Evolutionary conservation across 2,797 vertebrate genomes (phyloP).

Genomic region (Podarcis lilfordi): DNA sequence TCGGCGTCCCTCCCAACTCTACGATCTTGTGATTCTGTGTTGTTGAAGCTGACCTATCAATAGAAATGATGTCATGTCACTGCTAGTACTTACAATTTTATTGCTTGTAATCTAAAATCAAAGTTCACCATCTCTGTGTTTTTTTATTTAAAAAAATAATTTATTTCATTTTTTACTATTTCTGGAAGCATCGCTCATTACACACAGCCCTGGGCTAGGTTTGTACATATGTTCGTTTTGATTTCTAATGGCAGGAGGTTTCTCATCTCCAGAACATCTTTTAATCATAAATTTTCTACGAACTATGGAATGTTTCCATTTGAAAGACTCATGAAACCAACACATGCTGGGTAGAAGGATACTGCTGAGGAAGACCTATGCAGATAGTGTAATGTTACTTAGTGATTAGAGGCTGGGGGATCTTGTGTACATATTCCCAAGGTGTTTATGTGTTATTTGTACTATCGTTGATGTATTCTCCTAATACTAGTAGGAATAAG

Average conservation of each 20-base stretch:
- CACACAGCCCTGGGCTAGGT: conserved; percentile 60
- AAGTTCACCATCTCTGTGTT: conserved; percentile 70
- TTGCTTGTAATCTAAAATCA: conserved; percentile 70
- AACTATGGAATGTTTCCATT: conserved; percentile 66
- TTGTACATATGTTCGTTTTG: conserved; percentile 66
- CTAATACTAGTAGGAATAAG: not conserved
- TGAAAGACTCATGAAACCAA: conserved; percentile 62
- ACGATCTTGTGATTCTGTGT: not conserved
- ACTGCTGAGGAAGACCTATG: conserved; percentile 56
- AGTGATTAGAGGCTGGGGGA: conserved; percentile 47
- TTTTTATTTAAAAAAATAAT: not conserved
- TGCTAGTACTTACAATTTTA: conserved; percentile 64
- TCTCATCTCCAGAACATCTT: conserved; percentile 72
- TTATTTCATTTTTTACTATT: conserved; percentile 38
- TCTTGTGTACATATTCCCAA: conserved; percentile 17
- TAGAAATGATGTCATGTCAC: conserved; percentile 61
- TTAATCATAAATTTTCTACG: conserved; percentile 74
- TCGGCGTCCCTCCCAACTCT: no score
- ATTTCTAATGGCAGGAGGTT: conserved; percentile 59
- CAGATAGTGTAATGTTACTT: conserved; percentile 50
- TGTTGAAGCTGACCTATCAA: conserved; percentile 63
- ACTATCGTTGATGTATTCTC: conserved; percentile 21
- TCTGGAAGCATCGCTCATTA: conserved; percentile 48
- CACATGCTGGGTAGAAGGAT: conserved; percentile 63
- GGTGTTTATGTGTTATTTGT: conserved; percentile 32